Percentiles rank a stretch among this genome's conserved stretches.
Conservation (phyloP, 2,797 vertebrate genomes). For the Alcedo quadribrachys region DNA sequence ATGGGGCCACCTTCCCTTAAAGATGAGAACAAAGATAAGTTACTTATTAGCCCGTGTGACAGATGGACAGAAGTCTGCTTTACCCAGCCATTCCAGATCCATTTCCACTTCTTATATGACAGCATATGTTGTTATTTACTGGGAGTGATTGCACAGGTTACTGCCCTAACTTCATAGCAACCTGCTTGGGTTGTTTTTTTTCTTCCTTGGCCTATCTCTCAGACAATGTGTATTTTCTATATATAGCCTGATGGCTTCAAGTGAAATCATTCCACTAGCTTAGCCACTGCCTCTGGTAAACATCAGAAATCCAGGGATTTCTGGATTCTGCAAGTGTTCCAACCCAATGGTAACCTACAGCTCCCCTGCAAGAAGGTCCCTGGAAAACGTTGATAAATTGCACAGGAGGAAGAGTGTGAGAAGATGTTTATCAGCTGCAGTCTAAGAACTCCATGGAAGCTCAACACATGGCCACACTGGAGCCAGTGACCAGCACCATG, state of each 20-base stretch:
- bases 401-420: background rate
- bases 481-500: background rate
- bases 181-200: background rate
- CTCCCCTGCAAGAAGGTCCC: background rate
- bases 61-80: constrained; percentile 41
- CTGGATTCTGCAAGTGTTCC: background rate
- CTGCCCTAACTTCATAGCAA: background rate
- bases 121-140: constrained; percentile 9
- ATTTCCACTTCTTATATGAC: background rate
- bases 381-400: background rate
- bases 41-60: background rate
- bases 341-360: background rate
- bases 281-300: background rate
- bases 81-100: constrained; percentile 13
- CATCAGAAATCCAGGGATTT: background rate
- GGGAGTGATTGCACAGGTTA: background rate
- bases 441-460: background rate
- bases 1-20: background rate
- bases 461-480: too few species aligned
- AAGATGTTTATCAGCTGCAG: background rate
- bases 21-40: background rate
- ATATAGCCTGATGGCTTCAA: background rate
- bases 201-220: background rate
- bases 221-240: background rate
- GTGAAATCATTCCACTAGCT: background rate